These are phyloP conservation scores for Bovichtus diacanthus DNA, from an alignment of 2,797 vertebrate species.

Conservation along the genomic window DNA sequence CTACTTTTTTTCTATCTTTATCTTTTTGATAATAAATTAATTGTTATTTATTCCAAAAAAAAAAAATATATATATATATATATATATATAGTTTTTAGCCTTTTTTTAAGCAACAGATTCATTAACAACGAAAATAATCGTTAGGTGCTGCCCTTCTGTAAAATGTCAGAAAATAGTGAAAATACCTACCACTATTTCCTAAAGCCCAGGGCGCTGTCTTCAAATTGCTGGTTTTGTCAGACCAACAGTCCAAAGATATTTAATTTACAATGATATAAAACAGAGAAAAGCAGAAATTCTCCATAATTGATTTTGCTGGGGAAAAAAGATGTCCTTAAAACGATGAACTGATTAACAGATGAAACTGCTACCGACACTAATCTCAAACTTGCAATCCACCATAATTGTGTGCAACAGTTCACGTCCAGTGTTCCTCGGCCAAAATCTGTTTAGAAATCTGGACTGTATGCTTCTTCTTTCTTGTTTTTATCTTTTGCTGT, in stretches of 20 bases:
- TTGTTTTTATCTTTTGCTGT: slow-evolving; percentile 19
- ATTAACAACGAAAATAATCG: neutral
- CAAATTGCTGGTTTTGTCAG: neutral
- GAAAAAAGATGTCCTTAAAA: neutral
- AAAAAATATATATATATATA: too few species aligned
- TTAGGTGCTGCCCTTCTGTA: neutral
- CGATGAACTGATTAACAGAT: neutral
- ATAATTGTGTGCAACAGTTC: neutral
- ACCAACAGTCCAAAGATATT: neutral
- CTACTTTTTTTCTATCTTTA: too few species aligned
- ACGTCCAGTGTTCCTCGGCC: neutral
- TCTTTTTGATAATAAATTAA: neutral
- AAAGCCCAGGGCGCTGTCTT: too few species aligned
- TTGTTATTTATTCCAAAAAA: neutral
- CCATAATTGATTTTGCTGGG: neutral
- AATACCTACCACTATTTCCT: neutral
- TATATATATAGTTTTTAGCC: neutral
- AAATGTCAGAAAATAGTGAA: neutral
- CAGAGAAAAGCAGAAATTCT: neutral
- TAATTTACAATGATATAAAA: neutral
- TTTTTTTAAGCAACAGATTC: too few species aligned
- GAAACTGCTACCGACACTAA: neutral
- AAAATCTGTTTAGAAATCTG: slow-evolving; percentile 14
- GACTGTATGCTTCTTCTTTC: neutral
- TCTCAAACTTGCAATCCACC: neutral